Conservation (phyloP, 2,797 vertebrate genomes). For the Oreortyx pictus region DNA sequence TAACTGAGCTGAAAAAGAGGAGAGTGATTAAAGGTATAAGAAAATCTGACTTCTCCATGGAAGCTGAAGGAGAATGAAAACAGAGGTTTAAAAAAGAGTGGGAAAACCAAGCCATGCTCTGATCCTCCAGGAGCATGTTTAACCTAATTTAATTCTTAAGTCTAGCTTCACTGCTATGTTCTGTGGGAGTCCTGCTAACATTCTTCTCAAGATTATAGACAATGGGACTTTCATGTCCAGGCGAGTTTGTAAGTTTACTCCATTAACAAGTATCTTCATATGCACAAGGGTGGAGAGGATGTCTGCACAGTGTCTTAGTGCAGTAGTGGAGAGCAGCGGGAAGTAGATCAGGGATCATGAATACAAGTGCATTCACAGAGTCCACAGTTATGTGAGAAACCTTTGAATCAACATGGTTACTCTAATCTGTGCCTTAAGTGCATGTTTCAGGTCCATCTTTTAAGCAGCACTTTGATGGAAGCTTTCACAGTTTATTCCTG, state of each 20-base stretch:
- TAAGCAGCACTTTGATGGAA: background rate
- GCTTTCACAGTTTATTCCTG: background rate
- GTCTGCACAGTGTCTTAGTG: background rate
- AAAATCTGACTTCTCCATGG: background rate
- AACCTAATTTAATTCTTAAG: background rate
- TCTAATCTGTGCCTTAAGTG: background rate
- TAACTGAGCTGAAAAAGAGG: background rate
- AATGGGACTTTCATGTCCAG: background rate
- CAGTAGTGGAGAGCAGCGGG: background rate
- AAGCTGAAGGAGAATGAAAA: background rate
- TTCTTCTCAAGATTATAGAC: background rate
- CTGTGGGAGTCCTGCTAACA: background rate
- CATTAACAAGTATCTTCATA: background rate
- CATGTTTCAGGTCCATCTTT: background rate
- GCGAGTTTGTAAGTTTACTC: background rate
- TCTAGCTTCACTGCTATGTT: background rate
- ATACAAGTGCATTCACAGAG: background rate
- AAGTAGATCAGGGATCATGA: background rate
- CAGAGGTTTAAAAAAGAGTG: background rate
- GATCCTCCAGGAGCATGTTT: background rate
- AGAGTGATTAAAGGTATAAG: background rate
- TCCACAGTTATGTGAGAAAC: background rate
- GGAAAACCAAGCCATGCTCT: background rate
- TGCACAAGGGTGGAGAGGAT: background rate
- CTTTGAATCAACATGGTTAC: background rate